Evolutionary conservation across 2,888 invertebrate genomes (phyloP), one percentile per base, ranked within the genome.

Genomic region (Melinaea marsaeus): DNA sequence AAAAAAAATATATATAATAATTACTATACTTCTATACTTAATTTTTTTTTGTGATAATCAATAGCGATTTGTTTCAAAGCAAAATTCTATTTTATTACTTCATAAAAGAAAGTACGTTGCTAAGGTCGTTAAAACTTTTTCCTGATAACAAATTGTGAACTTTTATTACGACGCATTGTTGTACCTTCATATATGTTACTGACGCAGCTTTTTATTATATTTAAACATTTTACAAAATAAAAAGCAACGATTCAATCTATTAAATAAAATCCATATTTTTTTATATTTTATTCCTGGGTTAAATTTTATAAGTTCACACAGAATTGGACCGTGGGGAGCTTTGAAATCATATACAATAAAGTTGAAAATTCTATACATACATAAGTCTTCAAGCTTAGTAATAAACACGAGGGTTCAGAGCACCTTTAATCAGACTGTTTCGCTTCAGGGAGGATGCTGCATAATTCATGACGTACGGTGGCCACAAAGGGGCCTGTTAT

Each of bases 401-500:
- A 65, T 69, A 69, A 69, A 69, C 69, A 65, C 65, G 63, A 65
- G 67, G 65, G 69, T 60, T 62, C 66, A 63, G 69, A 69, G 70
- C 68, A 70, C 69, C 72, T 75, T 78, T 75, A 77, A 75, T 76
- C 74, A 76, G 72, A 63, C 68, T 64, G 71, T 72, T 70, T 71
- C 74, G 69, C 76, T 64, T 58, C 66, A 58, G 62, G 62, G 60
- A 69, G 63, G 70, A 69, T 69, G 69, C 70, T 78, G 74, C 77
- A 77, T 79, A 77, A 81, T 79, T 81, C 77, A 80, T 78, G 75
- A 70, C 69, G 72, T 74, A 75, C 65, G 66, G 69, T 71, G 66
- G 68, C 68, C 68, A 63, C 65, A 62, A 57, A 58, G 55, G 42
- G 45, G 42, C 42, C 35, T 32, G 57, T 57, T 60, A 57, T 54